Evolutionary conservation across 2,888 invertebrate genomes (phyloP).

Genomic region (Drosophila recens): DNA sequence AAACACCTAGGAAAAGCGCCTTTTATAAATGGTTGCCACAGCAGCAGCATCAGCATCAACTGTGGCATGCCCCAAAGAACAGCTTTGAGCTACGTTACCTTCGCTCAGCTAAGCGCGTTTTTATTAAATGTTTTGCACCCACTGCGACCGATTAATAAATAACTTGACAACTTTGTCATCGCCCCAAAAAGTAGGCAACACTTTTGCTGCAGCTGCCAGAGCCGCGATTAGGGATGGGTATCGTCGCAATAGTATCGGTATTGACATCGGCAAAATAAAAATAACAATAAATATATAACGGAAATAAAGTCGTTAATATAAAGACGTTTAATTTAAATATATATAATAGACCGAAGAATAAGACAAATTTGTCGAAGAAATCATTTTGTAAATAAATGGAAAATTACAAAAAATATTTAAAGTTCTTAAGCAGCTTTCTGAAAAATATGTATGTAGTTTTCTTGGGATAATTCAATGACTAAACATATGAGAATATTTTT

Average conservation of each 20-base stretch:
- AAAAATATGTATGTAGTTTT: no score
- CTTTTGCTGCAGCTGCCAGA: background rate
- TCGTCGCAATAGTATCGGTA: background rate
- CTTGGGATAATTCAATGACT: no score
- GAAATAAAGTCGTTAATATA: no score
- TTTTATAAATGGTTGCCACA: slow-evolving; percentile 74
- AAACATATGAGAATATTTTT: no score
- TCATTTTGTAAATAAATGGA: no score
- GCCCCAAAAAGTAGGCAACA: slow-evolving; percentile 37
- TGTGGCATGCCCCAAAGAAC: slow-evolving; percentile 38
- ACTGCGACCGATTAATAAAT: slow-evolving; percentile 49
- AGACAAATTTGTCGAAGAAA: no score
- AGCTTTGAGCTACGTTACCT: slow-evolving; percentile 9
- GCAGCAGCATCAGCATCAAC: slow-evolving; percentile 45
- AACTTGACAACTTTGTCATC: slow-evolving; percentile 44
- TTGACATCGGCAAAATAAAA: background rate
- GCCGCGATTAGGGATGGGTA: background rate
- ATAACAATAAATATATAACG: background rate
- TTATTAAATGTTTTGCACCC: slow-evolving; percentile 63
- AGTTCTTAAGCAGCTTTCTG: no score
- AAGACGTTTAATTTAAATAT: background rate
- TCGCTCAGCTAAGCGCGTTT: slow-evolving; percentile 33
- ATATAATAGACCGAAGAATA: background rate
- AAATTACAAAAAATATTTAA: no score
- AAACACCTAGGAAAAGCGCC: slow-evolving; percentile 51